phyloP scores from a whole-genome alignment of 2,113 vertebrate genomes.

The Syngnathus typhle region DNA sequence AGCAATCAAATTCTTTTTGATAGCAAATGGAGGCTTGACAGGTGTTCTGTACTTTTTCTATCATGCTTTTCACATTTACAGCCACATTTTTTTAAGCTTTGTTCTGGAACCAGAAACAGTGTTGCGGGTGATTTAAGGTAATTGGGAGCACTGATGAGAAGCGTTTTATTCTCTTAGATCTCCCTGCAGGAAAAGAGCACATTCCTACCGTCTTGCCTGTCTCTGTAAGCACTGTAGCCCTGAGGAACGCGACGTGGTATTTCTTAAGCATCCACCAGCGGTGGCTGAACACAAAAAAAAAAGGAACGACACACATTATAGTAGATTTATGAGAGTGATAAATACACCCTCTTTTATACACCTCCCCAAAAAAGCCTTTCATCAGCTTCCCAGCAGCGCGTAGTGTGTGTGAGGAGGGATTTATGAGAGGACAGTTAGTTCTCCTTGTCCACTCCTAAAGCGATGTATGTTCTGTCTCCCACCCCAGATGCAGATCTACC shows the following conservation, averaged over 20 bases:
- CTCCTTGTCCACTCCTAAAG: slow-evolving; percentile 60
- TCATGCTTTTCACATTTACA: slow-evolving; percentile 21
- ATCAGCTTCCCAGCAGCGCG: slow-evolving; percentile 57
- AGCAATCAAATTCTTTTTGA: slow-evolving; percentile 21
- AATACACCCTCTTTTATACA: slow-evolving; percentile 61
- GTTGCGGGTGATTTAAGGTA: slow-evolving; percentile 49
- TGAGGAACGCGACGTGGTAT: slow-evolving; percentile 49
- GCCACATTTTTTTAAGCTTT: slow-evolving; percentile 14
- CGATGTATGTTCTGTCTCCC: slow-evolving; percentile 56
- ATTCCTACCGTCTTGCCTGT: slow-evolving; percentile 19
- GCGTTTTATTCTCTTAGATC: slow-evolving; percentile 52
- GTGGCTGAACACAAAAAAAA: slow-evolving; percentile 63
- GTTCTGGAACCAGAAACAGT: slow-evolving; percentile 35
- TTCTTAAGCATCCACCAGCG: slow-evolving; percentile 49
- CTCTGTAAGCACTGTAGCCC: slow-evolving; percentile 42
- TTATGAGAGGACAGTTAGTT: slow-evolving; percentile 42
- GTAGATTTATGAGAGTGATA: slow-evolving; percentile 65
- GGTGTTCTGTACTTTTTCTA: slow-evolving; percentile 25
- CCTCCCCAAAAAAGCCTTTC: slow-evolving; percentile 61
- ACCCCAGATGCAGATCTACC: slow-evolving; percentile 97
- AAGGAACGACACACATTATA: slow-evolving; percentile 64
- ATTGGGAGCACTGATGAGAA: slow-evolving; percentile 53
- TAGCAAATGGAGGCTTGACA: slow-evolving; percentile 23
- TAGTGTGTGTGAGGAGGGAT: slow-evolving; percentile 41
- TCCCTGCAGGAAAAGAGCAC: slow-evolving; percentile 19